Base-by-base conservation (phyloP, 2,113 vertebrate genomes). In the Megaptera novaeangliae region DNA sequence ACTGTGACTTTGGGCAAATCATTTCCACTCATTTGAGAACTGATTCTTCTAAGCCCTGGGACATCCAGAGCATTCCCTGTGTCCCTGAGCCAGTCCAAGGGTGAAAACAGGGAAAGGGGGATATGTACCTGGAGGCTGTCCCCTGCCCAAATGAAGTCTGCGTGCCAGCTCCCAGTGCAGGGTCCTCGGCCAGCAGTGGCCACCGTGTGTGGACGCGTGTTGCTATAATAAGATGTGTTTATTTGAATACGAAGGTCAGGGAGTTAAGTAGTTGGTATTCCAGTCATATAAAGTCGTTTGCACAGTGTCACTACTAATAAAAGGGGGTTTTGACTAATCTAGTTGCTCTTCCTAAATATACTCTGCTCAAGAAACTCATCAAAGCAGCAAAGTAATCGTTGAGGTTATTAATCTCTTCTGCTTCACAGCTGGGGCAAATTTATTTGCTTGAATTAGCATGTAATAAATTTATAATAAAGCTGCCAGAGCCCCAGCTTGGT, bases 261-360 rank as follows among this genome's bases (percentile, higher is more conserved):
- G 98, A 99, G 99, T 98, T 98, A 98, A 99, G 98, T 98, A 98
- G 98, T 99, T 99, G 99, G 98, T 98, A 99, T 99, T 99, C 99
- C 94, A 95, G 98, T 98, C 98, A 0, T 98, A 98, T 57, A 96
- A 98, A 99, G 98, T 98, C 96, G 87, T 99, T 99, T 99, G 99
- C 98, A 98, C 98, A 98, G 98, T 99, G 99, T 99, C 99, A 99
- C 98, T 99, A 99, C 99, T 99, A 99, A 99, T 99, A 99, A 99
- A 99, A 99, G 98, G 98, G 98, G 89, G 41, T 98, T 98, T 99
- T 98, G 98, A 99, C 98, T 99, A 98, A 99, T 99, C 99, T 99
- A 98, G 98, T 98, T 98, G 98, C 98, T 98, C 98, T 98, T 98
- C 98, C 99, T 99, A 98, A 99, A 99, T 98, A 99, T 98, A 99